These are phyloP conservation scores for Cercopithecus mona DNA, from an alignment of 2,113 vertebrate genomes.

Conservation along the genomic window DNA sequence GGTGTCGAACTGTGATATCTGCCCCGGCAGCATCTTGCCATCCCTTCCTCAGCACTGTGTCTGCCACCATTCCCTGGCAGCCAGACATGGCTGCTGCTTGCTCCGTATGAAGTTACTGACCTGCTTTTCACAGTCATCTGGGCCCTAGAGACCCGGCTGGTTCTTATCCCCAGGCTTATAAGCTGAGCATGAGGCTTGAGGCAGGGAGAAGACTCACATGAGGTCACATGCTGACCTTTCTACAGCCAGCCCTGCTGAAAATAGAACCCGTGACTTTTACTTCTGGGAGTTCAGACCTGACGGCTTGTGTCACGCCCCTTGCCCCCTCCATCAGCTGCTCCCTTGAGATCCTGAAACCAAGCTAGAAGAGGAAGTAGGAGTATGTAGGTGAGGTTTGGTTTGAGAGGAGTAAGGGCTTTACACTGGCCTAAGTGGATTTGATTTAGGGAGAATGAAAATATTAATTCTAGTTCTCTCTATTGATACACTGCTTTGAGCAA, in stretches of 20 bases:
- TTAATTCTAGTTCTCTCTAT: neutral
- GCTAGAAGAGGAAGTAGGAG: too few species aligned
- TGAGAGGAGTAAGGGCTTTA: neutral
- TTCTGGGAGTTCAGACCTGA: neutral
- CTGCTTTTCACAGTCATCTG: neutral
- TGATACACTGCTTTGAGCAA: neutral
- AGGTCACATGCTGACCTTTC: constrained; percentile 22
- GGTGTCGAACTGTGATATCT: neutral
- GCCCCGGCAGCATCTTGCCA: neutral
- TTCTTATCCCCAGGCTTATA: neutral
- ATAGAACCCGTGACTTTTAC: neutral
- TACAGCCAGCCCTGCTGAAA: neutral
- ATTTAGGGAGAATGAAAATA: neutral
- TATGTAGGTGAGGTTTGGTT: neutral
- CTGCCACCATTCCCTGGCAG: neutral
- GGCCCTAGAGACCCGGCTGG: neutral
- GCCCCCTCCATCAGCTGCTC: neutral
- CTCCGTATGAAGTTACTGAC: accelerated
- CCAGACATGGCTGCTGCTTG: neutral
- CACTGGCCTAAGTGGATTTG: neutral
- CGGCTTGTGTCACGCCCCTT: neutral
- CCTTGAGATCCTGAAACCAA: neutral
- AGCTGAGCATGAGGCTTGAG: neutral
- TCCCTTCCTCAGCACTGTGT: neutral
- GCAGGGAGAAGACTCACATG: neutral